Evolutionary conservation across 1,140 invertebrate genomes (phyloP), one percentile per base, ranked within the genome.

Genomic region (Panonychus citri): DNA sequence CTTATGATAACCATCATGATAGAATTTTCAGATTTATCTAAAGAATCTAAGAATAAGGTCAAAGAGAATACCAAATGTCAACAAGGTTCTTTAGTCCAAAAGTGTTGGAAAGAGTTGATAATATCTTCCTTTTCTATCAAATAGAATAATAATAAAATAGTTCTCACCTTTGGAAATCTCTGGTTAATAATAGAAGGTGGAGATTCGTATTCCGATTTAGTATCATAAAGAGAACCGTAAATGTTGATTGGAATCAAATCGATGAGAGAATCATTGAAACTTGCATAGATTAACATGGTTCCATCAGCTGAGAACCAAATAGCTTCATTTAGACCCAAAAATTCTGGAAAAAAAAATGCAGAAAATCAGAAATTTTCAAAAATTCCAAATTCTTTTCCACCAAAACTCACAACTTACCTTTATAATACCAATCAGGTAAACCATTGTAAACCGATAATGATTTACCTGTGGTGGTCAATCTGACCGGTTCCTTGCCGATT

Each of bases 401-500:
- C 5, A 34, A 34, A 34, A 5, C 30, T 34, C 5, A 34, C 30
- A 34, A 19, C 26, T 52, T 27, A 43, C 39, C 50, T 81, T 91
- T 87, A 69, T 94, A 93, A 1, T 93, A 69, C 85, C 86, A 93
- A 71, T 93, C 87, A 0, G 87, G 84, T 19, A 91, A 77, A 3
- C 89, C 89, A 68, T 93, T 89, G 63, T 79, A 82, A 48, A 93
- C 75, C 48, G 81, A 75, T 4, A 81, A 83, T 13, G 82, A 80
- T 54, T 81, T 71, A 1, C 85, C 59, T 49, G 77, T 79, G 49
- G 77, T 73, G 0, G 85, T 89, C 26, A 91, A 74, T 27, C 81
- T 74, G 3, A 76, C 77, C 13, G 19, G 19, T 1, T 75, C 71
- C 2, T 75, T 76, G 1, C 75, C 77, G 12, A 76, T 73, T 8